A percentile compares a stretch with the other conserved stretches of the same genome.
Evolutionary conservation across 2,888 invertebrate genomes (phyloP).

Genomic region (Nasonia oneida): DNA sequence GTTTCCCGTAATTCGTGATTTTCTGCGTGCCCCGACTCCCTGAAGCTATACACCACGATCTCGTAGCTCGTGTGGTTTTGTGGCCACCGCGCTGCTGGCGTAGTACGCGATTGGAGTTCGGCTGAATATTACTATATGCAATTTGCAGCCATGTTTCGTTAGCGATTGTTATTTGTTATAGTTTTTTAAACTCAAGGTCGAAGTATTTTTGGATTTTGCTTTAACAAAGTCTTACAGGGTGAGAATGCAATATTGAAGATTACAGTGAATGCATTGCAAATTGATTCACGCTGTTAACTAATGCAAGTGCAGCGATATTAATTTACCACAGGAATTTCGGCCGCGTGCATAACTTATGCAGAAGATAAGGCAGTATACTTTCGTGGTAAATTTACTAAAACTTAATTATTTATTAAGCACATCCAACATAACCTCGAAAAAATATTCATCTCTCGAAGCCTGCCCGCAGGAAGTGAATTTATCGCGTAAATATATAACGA

Average conservation of each 20-base stretch:
- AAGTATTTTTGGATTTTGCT: no score
- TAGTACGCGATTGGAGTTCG: not conserved
- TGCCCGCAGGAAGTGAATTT: no score
- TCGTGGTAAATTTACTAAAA: not conserved
- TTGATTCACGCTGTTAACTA: not conserved
- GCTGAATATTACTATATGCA: not conserved
- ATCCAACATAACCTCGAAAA: no score
- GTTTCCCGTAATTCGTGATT: not conserved
- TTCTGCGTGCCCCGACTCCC: not conserved
- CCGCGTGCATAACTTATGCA: not conserved
- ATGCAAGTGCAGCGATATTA: not conserved
- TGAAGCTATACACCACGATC: not conserved
- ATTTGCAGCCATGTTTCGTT: not conserved
- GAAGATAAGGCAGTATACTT: not conserved
- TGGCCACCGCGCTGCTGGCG: not conserved
- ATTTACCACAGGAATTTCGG: not conserved
- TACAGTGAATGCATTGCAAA: not conserved
- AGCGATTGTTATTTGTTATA: not conserved
- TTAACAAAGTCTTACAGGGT: no score
- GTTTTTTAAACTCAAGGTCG: no score
- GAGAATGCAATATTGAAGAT: not conserved
- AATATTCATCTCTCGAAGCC: no score
- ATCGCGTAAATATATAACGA: not conserved
- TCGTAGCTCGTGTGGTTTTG: not conserved
- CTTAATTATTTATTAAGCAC: not conserved